Evolutionary conservation across 2,797 vertebrate species (phyloP), one percentile per base, ranked within the genome.

Genomic region (Malacoctenus gilli): DNA sequence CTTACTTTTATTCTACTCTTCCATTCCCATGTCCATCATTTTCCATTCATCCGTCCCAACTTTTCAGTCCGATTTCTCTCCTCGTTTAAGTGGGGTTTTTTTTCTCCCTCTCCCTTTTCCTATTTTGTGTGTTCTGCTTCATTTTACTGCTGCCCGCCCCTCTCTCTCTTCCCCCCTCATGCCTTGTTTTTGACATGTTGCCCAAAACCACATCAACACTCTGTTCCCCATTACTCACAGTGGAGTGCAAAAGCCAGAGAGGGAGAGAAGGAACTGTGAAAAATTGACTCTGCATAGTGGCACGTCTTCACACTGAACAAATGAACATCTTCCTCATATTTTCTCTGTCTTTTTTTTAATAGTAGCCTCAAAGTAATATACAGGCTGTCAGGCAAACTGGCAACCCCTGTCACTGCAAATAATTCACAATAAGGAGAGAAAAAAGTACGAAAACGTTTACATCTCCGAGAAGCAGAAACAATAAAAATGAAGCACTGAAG

Each of bases 151-250:
- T 67, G 63, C 71, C 25, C 46, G 40, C 56, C 42, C 15, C 51
- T 31, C 23, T 18, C 36, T 19, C 16, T 19, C 39, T 51, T 52
- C 57, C 68, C 55, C 60, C 61, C 75, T 70, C 60, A 53, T 59
- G 52, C 62, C 75, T 72, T 74, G 49, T 76, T 79, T 53, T 79
- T 85, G 82, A 85, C 72, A 75, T 47, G 55, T 61, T 85, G 75
- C 75, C 85, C 76, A 72, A 80, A 79, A 82, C 73, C 68, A 75
- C 79, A 84, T 84, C 80, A 83, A 75, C 70, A 76, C 78, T 76
- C 68, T 73, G 67, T 80, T 88, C 84, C 59, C 67, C 66, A 84
- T 85, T 85, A 84, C 70, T 85, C 63, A 76, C 75, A 68, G 66
- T 58, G 32, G 48, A 79, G 59, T 48, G 54, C 55, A 78, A 75